Base-by-base conservation (phyloP, 2,888 invertebrate genomes). In the Macroteleia sp. region DNA sequence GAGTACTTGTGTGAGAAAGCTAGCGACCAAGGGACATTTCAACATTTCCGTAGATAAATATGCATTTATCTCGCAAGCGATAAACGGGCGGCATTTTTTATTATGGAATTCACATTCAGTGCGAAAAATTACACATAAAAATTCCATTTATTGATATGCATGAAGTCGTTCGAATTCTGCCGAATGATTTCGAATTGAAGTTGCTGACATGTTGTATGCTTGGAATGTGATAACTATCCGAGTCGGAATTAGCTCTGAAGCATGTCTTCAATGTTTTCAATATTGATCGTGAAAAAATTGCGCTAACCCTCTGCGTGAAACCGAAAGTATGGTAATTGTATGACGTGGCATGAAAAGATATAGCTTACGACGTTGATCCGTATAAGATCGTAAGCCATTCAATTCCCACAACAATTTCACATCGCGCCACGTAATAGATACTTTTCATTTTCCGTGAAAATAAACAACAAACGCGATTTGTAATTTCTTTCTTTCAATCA, bases 351-450 rank as follows among this genome's bases (percentile, higher is more conserved):
- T 12, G 54, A 44, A 66, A 66, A 34, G 34, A 54, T 44, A 36
- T 44, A 17, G 34, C n/a, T n/a, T n/a, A n/a, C n/a, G n/a, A 22
- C 54, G 66, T 10, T 67, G 56, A 56, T 67, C 56, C 56, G 20
- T 16, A 12, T 20, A 67, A 46, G 66, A 66, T 42, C 44, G 52
- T 52, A 48, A 62, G 36, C 64, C 67, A 56, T 67, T 67, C 46
- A 67, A 67, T 67, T 67, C 67, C 67, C 67, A 56, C 46, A 56
- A 17, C 56, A 67, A 67, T 67, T 56, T 67, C 66, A n/a, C 28
- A 28, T 42, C 42, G 52, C 8, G 44, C n/a, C n/a, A n/a, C n/a
- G n/a, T 36, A 42, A 50, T 44, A 28, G 44, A 66, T 46, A 64
- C 54, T 30, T 66, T 28, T 28, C 10, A 54, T 52, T 64, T 30